Evolutionary conservation across 2,113 vertebrate species (phyloP).

Genomic region (Tachuris rubrigastra): DNA sequence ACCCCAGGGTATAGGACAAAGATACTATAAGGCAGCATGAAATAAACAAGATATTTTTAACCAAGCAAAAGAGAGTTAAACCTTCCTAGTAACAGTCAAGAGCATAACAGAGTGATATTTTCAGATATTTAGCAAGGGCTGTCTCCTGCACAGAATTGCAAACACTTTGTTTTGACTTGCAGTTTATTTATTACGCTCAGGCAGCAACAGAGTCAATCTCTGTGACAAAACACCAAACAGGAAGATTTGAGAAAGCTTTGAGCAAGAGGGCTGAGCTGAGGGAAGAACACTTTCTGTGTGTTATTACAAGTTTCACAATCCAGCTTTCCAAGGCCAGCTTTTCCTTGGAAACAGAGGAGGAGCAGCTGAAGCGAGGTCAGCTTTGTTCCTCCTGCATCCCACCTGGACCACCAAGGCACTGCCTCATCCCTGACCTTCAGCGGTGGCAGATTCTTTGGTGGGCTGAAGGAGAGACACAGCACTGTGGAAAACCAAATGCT

Average conservation of each 20-base stretch:
- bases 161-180: conserved; percentile 4
- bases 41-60: not conserved
- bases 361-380: conserved; percentile 33
- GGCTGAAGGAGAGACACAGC: not conserved
- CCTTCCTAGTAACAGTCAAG: not conserved
- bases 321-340: conserved; percentile 13
- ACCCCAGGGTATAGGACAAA: not conserved
- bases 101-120: not conserved
- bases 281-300: not conserved
- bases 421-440: conserved; percentile 2
- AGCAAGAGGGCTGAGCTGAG: not conserved
- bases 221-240: conserved; percentile 5
- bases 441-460: not conserved
- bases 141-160: not conserved
- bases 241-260: not conserved
- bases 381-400: conserved; percentile 22
- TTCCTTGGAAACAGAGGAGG: not conserved
- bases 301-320: not conserved
- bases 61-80: not conserved
- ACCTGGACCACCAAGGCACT: conserved; percentile 64
- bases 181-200: not conserved
- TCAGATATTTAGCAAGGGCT: not conserved
- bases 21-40: not conserved
- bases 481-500: not conserved
- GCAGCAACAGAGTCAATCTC: not conserved